phyloP scores from a whole-genome alignment of 2,113 vertebrate genomes.

The Malurus melanocephalus region DNA sequence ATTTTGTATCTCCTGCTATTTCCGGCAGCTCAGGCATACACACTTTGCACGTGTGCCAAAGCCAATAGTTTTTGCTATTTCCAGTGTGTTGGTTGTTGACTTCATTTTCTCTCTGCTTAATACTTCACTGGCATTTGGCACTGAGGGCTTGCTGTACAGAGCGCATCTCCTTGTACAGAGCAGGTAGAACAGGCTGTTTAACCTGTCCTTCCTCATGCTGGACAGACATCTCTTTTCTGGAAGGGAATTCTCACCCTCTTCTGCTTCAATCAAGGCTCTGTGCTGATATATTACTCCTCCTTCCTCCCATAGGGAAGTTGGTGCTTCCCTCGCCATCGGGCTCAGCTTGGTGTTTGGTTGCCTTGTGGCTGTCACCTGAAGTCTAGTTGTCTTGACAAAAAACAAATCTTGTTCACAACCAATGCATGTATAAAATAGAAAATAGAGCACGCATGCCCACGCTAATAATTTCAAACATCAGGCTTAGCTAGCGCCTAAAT shows the following conservation, averaged over 20 bases:
- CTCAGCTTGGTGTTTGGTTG: background rate
- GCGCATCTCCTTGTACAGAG: background rate
- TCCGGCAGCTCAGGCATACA: background rate
- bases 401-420: background rate
- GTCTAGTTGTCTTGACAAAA: background rate
- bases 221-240: background rate
- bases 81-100: background rate
- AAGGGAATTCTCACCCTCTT: constrained; percentile 3
- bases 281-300: background rate
- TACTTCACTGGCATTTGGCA: background rate
- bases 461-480: background rate
- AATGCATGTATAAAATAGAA: background rate
- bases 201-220: background rate
- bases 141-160: background rate
- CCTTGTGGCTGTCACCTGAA: background rate
- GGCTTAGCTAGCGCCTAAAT: background rate
- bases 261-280: background rate
- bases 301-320: background rate
- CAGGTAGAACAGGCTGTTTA: background rate
- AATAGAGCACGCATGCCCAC: background rate
- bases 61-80: constrained; percentile 8
- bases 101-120: background rate
- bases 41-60: background rate
- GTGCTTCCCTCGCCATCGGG: background rate
- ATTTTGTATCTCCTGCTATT: constrained; percentile 2